phyloP scores from a whole-genome alignment of 2,113 vertebrate genomes.

The Recurvirostra avosetta region DNA sequence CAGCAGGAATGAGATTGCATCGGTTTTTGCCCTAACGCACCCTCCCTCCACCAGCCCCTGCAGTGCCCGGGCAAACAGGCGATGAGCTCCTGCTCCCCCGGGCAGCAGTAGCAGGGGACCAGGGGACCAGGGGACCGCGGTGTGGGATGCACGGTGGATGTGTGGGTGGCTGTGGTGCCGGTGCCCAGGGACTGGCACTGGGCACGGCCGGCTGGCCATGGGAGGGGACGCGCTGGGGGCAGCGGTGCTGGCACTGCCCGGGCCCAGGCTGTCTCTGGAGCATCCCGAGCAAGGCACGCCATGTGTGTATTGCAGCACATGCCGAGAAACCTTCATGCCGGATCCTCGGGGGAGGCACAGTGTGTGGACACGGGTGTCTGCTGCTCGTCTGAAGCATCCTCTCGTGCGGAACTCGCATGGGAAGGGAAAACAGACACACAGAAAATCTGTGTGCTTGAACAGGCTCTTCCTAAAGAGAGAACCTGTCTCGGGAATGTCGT shows the following conservation, averaged over 20 bases:
- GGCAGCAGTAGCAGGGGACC: background rate
- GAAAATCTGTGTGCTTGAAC: background rate
- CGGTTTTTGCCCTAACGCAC: accelerated
- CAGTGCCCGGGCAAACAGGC: accelerated
- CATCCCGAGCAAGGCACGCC: background rate
- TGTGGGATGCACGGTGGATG: background rate
- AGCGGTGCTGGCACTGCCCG: background rate
- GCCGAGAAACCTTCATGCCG: background rate
- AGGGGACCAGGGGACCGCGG: accelerated
- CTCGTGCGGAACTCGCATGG: accelerated
- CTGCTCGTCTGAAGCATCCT: background rate
- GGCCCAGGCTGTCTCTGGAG: background rate
- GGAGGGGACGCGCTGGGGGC: accelerated
- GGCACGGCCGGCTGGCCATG: background rate
- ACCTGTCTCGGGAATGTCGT: background rate
- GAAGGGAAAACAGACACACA: background rate
- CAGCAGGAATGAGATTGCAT: background rate
- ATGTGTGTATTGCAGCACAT: accelerated
- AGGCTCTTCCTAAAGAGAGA: background rate
- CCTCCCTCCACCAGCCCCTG: background rate
- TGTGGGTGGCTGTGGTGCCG: background rate
- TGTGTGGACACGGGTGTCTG: accelerated
- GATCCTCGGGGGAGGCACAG: accelerated
- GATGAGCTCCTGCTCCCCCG: background rate
- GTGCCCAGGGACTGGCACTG: background rate